Evolutionary conservation across 2,888 invertebrate species (phyloP).

Genomic region (Drosophila monieri): DNA sequence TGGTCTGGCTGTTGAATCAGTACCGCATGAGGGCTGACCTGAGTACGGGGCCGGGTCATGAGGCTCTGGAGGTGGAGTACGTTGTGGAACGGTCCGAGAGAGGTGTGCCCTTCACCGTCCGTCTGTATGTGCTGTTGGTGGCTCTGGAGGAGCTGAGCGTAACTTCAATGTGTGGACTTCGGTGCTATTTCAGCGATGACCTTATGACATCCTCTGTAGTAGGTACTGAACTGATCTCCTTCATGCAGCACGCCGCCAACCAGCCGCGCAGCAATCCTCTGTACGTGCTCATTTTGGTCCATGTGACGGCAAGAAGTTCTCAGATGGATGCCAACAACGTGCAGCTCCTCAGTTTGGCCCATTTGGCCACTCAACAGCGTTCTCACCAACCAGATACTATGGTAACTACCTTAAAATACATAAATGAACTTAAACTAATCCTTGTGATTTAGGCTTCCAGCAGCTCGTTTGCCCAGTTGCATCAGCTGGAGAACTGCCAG

Average conservation of each 20-base stretch:
- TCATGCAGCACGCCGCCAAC: constrained; percentile 25
- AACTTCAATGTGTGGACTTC: constrained; percentile 26
- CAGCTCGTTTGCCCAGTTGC: constrained; percentile 5
- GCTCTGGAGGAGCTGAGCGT: constrained; percentile 41
- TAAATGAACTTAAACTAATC: neutral
- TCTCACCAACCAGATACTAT: neutral
- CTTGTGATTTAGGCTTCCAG: neutral
- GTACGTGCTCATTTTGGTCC: constrained; percentile 35
- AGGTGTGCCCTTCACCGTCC: constrained; percentile 28
- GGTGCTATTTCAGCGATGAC: constrained; percentile 43
- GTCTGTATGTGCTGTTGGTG: constrained; percentile 42
- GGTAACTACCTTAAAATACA: constrained; percentile 9
- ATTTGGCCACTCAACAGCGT: constrained; percentile 25
- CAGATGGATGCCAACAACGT: constrained; percentile 35
- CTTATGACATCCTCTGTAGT: constrained; percentile 29
- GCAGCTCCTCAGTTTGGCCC: constrained; percentile 38
- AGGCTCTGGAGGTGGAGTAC: constrained; percentile 42
- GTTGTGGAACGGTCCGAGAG: constrained; percentile 9
- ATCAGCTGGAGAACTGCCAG: constrained; percentile 8
- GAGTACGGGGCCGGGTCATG: constrained; percentile 32
- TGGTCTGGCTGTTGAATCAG: constrained; percentile 45
- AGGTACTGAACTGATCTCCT: constrained; percentile 19
- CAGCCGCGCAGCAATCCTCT: neutral
- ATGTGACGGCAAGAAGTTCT: constrained; percentile 24
- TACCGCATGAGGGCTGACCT: constrained; percentile 30